These are phyloP conservation scores for Phaenicophaeus curvirostris DNA, from an alignment of 2,797 vertebrate genomes.

Conservation along the genomic window DNA sequence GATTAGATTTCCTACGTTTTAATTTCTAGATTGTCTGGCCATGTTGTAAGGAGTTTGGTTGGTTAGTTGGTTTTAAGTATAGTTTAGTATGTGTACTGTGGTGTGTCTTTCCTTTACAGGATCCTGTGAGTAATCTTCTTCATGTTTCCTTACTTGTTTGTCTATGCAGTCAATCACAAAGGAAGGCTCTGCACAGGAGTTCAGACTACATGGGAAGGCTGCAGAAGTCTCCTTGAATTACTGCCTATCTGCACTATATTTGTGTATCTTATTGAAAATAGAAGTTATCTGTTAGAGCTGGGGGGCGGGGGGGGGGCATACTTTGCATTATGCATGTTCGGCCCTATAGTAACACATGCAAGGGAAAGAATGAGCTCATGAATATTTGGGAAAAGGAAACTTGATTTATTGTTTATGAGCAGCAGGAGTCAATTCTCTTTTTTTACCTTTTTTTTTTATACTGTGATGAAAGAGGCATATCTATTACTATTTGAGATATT, in stretches of 20 bases:
- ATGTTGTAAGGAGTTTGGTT: neutral
- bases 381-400: neutral
- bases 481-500: too few relatives aligned
- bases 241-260: neutral
- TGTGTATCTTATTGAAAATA: neutral
- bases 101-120: neutral
- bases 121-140: neutral
- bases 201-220: neutral
- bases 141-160: neutral
- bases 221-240: neutral
- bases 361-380: neutral
- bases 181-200: neutral
- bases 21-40: neutral
- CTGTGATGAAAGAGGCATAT: neutral
- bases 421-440: neutral
- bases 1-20: neutral
- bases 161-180: neutral
- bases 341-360: neutral
- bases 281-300: neutral
- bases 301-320: neutral
- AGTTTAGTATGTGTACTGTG: neutral
- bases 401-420: neutral
- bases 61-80: neutral
- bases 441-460: neutral
- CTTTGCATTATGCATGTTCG: neutral